Conservation (phyloP, 1,140 invertebrate species). For the Trichomalopsis sarcophagae region DNA sequence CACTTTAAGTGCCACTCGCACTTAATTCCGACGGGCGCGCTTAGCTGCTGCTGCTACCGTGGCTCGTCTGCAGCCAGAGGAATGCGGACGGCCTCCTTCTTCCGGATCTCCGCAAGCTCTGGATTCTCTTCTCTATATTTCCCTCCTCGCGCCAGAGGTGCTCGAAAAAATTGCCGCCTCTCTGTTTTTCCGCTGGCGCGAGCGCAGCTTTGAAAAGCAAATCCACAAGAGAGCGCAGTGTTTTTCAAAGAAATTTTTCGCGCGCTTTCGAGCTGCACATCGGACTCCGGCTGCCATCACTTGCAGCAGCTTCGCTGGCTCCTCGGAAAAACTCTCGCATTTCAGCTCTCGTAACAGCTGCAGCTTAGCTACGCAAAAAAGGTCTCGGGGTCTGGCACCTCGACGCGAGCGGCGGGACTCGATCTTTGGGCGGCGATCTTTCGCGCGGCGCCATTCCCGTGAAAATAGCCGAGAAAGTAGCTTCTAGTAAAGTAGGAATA, state of each 20-base stretch:
- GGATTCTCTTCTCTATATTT: slow-evolving; percentile 4
- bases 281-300: background rate
- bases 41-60: background rate
- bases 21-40: slow-evolving; percentile 42
- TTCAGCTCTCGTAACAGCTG: slow-evolving; percentile 32
- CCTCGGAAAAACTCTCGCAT: slow-evolving; percentile 24
- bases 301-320: slow-evolving; percentile 14
- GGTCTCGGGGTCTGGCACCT: slow-evolving; percentile 6
- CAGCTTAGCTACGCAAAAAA: slow-evolving; percentile 23
- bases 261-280: too few relatives aligned
- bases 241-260: slow-evolving; percentile 4
- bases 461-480: slow-evolving; percentile 35
- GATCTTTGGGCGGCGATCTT: slow-evolving; percentile 35
- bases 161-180: slow-evolving; percentile 21
- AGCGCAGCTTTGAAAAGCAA: background rate
- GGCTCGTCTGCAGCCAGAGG: slow-evolving; percentile 24
- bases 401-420: background rate
- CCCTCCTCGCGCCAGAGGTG: background rate
- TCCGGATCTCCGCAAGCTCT: slow-evolving; percentile 14
- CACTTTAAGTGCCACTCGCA: slow-evolving; percentile 51
- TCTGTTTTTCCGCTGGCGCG: background rate
- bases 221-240: background rate
- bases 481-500: too few relatives aligned
- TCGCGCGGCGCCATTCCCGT: background rate
- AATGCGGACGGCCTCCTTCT: slow-evolving; percentile 41